Percentiles rank a stretch among this genome's conserved stretches.
These are phyloP conservation scores for Crepidodera aurea DNA, from an alignment of 2,888 invertebrate genomes.

Conservation along the genomic window DNA sequence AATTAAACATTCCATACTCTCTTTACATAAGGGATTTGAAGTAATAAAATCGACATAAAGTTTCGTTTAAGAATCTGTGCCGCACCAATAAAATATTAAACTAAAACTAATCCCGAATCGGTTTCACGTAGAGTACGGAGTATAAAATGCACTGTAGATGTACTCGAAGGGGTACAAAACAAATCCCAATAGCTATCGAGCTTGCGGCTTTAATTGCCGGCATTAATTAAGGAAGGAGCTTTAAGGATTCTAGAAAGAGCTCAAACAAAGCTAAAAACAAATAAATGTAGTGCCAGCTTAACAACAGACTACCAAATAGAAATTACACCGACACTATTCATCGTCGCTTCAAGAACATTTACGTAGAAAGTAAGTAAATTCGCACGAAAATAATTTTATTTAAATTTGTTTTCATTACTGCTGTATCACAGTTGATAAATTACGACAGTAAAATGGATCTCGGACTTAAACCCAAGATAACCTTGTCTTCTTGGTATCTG, in stretches of 20 bases:
- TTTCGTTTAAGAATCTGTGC: too few species aligned
- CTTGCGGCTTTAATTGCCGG: constrained; percentile 25
- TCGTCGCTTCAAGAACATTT: not conserved
- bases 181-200: constrained; percentile 29
- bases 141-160: constrained; percentile 7
- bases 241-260: constrained; percentile 22
- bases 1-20: too few species aligned
- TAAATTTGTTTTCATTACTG: too few species aligned
- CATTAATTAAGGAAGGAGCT: constrained; percentile 30
- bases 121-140: constrained; percentile 10
- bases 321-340: constrained; percentile 2
- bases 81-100: constrained; percentile 4
- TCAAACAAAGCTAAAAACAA: constrained; percentile 29
- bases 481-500: not conserved
- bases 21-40: too few species aligned
- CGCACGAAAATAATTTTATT: too few species aligned
- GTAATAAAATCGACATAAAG: too few species aligned
- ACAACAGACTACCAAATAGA: constrained; percentile 22
- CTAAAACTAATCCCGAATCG: constrained; percentile 3
- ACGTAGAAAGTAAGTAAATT: too few species aligned
- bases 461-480: too few species aligned
- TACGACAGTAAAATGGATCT: too few species aligned
- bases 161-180: constrained; percentile 8
- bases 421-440: too few species aligned
- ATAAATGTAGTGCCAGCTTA: constrained; percentile 27